These are phyloP conservation scores for Romanomermis culicivorax DNA, from an alignment of 2,888 invertebrate species.

Conservation along the genomic window DNA sequence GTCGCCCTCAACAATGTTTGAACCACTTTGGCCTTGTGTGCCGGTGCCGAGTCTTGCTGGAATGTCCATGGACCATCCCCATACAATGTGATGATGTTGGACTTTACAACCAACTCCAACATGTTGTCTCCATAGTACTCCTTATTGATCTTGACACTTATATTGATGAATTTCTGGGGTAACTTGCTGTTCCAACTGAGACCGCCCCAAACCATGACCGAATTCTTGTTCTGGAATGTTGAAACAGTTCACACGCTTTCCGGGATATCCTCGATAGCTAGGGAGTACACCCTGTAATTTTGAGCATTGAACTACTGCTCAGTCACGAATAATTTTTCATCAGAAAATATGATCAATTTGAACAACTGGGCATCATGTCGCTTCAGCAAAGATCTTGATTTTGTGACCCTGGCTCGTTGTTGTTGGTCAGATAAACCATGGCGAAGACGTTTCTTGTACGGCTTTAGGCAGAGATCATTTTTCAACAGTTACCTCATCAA, in stretches of 20 bases:
- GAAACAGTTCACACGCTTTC: neutral
- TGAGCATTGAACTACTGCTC: neutral
- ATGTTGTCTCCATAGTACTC: neutral
- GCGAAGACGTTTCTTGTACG: neutral
- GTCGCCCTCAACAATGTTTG: neutral
- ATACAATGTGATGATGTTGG: neutral
- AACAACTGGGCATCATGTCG: neutral
- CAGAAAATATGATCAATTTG: neutral
- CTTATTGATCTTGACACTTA: neutral
- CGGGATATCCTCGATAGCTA: slow-evolving; percentile 1
- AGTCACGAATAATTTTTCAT: neutral
- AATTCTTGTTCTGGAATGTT: neutral
- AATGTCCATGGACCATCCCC: neutral
- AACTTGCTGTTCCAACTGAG: neutral
- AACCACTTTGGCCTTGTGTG: neutral
- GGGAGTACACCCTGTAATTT: neutral
- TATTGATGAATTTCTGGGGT: neutral
- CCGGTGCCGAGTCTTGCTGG: neutral
- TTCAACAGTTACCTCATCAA: neutral
- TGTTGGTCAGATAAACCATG: neutral
- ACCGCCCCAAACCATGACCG: slow-evolving; percentile 1
- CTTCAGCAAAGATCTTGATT: neutral
- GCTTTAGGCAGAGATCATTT: neutral
- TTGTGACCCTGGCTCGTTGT: neutral
- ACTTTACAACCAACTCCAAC: neutral